Evolutionary conservation across 2,888 invertebrate genomes (phyloP).

Genomic region (Trichogramma evanescens): DNA sequence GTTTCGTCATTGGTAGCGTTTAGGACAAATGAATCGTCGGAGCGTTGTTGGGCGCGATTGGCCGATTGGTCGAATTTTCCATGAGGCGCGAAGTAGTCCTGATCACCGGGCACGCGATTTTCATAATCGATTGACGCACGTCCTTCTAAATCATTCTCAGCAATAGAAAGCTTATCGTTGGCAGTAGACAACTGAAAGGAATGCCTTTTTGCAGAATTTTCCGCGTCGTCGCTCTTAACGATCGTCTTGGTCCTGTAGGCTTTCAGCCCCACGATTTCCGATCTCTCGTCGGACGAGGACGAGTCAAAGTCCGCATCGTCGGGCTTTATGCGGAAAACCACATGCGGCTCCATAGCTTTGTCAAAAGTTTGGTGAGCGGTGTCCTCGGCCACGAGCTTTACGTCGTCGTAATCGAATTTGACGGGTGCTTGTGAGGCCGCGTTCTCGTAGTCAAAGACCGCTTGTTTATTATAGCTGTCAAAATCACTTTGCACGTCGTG

Average conservation of each 20-base stretch:
- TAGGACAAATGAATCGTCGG: background rate
- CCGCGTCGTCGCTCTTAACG: constrained; percentile 14
- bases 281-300: constrained; percentile 29
- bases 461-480: constrained; percentile 39
- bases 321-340: constrained; percentile 41
- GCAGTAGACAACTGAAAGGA: constrained; percentile 27
- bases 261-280: constrained; percentile 1
- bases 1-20: constrained; percentile 15
- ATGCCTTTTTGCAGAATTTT: constrained; percentile 9
- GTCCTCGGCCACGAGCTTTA: constrained; percentile 13
- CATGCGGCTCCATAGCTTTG: constrained; percentile 37
- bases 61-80: background rate
- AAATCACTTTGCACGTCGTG: constrained; percentile 28
- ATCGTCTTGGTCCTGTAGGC: constrained; percentile 12
- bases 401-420: background rate
- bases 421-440: constrained; percentile 18
- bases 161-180: constrained; percentile 3
- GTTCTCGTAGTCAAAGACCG: constrained; percentile 42
- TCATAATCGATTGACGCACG: constrained; percentile 41
- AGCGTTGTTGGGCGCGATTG: background rate
- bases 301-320: constrained; percentile 42
- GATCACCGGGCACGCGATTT: constrained; percentile 26
- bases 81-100: background rate
- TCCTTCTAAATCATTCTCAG: constrained; percentile 29
- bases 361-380: constrained; percentile 29